Evolutionary conservation across 2,797 vertebrate species (phyloP).

Genomic region (Hippocampus kuda): DNA sequence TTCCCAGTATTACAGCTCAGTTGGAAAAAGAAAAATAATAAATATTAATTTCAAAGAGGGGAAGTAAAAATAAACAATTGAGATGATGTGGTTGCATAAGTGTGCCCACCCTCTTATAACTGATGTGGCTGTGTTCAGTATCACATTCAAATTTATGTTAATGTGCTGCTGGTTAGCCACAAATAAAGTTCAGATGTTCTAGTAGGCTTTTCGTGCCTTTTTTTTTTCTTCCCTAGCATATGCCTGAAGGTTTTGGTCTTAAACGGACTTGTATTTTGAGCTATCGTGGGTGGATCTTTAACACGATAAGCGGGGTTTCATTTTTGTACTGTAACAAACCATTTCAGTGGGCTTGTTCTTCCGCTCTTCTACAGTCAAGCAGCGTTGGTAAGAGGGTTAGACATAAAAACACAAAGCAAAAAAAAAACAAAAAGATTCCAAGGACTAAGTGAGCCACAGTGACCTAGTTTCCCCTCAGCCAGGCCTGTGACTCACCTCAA

Average conservation of each 20-base stretch:
- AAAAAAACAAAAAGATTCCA: conserved; percentile 38
- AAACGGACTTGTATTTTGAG: too few species aligned
- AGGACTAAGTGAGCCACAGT: conserved; percentile 52
- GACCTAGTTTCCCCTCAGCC: conserved; percentile 58
- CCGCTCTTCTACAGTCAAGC: conserved; percentile 19
- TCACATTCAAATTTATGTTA: too few species aligned
- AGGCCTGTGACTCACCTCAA: conserved; percentile 57
- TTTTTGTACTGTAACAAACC: too few species aligned
- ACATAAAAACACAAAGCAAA: conserved; percentile 12
- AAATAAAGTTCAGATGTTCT: too few species aligned
- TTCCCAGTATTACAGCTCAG: background rate
- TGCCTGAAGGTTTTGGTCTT: too few species aligned
- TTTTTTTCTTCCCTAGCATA: too few species aligned
- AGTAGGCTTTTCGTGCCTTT: too few species aligned
- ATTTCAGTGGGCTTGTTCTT: conserved; percentile 2
- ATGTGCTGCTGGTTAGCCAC: too few species aligned
- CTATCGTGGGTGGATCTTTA: too few species aligned
- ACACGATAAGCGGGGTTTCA: too few species aligned
- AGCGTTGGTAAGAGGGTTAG: conserved; percentile 4
- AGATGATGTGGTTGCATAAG: background rate
- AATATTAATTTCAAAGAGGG: background rate
- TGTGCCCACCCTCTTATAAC: background rate
- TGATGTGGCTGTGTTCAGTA: too few species aligned
- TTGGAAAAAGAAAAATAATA: background rate
- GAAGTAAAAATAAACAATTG: background rate